A percentile compares a stretch with the other conserved stretches of the same genome.
phyloP scores from a whole-genome alignment of 2,888 invertebrate species.

The Caradrina clavipalpis region DNA sequence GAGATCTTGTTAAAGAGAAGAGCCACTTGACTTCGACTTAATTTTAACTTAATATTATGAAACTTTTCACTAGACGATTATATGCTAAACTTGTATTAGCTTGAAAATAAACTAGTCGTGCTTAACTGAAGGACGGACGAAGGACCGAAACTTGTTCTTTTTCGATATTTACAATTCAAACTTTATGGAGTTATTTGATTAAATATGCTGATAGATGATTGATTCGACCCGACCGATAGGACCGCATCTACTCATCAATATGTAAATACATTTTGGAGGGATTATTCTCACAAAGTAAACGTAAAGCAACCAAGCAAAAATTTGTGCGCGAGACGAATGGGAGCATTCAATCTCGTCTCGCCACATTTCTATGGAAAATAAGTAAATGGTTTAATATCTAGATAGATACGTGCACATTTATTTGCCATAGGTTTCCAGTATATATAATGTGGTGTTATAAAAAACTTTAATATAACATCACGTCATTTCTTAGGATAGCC shows the following conservation, averaged over 20 bases:
- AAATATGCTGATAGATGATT: slow-evolving; percentile 50
- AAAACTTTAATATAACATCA: too few species aligned
- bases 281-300: slow-evolving; percentile 51
- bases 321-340: slow-evolving; percentile 23
- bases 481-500: too few species aligned
- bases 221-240: slow-evolving; percentile 47
- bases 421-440: background rate
- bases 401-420: background rate
- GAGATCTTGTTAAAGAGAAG: slow-evolving; percentile 64
- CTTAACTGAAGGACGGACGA: slow-evolving; percentile 12
- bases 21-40: slow-evolving; percentile 64
- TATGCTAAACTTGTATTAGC: slow-evolving; percentile 49
- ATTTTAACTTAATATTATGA: slow-evolving; percentile 58
- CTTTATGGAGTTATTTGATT: slow-evolving; percentile 52
- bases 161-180: slow-evolving; percentile 53
- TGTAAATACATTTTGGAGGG: slow-evolving; percentile 55
- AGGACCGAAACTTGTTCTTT: slow-evolving; percentile 38
- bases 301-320: slow-evolving; percentile 42
- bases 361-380: slow-evolving; percentile 4
- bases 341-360: slow-evolving; percentile 6
- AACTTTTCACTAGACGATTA: slow-evolving; percentile 55
- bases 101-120: slow-evolving; percentile 47
- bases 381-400: background rate
- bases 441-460: too few species aligned
- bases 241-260: slow-evolving; percentile 56